Evolutionary conservation across 2,888 invertebrate species (phyloP), one percentile per base, ranked within the genome.

Genomic region (Drosophila trichaetosa): DNA sequence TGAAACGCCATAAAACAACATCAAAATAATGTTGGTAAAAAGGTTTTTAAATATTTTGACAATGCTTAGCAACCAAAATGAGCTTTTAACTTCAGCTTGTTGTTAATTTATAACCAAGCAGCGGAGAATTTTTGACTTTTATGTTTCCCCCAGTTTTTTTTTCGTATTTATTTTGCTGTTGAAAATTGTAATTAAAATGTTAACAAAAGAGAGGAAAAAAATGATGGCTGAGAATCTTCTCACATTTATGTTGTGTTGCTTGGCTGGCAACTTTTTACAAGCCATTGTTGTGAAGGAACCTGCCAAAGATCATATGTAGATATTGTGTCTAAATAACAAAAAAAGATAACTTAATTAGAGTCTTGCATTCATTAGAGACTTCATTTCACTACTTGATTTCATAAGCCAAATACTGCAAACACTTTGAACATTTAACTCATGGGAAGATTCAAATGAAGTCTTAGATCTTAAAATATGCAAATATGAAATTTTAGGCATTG

Each of bases 141-240:
- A 69, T 58, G 61, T 31, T 34, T 29, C n/a, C 27, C 65, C 24
- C 18, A 24, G 11, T 42, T 42, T 70, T 46, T 70, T 59, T 54
- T 42, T 33, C 10, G 31, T 33, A 10, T 33, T 33, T 40, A 62
- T 33, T 40, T 46, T 52, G 21, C 42, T 66, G 78, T 65, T 70
- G 53, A 65, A 75, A 71, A 69, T 79, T 79, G 64, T 76, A 79
- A 79, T 80, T 80, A 79, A 79, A 79, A 76, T 69, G 72, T 76
- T 66, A 49, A 53, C 69, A 66, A 70, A 67, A 64, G 24, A 21
- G 31, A 53, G 29, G 18, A 54, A 27, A 36, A 58, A 63, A 46
- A 63, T 46, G 7, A 21, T 69, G 24, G 52, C 62, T 79, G 80
- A 80, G 80, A 79, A 79, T 59, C 66, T 80, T 79, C 79, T 76